phyloP scores from a whole-genome alignment of 2,113 vertebrate species.

The Phylloscopus whistleri region DNA sequence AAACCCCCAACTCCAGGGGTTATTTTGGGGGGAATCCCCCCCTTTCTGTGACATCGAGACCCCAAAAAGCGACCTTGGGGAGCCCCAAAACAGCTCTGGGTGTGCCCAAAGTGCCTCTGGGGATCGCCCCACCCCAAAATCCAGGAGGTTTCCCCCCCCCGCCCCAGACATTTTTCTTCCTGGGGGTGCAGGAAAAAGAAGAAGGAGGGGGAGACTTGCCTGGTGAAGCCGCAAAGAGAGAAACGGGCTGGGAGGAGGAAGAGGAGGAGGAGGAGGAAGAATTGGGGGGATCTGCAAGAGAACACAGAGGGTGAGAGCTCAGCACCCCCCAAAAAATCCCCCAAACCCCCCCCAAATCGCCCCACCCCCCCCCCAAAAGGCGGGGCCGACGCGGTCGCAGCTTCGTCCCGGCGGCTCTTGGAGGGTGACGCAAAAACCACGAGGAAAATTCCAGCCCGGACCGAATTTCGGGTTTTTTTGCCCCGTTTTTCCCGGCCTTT shows the following conservation, averaged over 20 bases:
- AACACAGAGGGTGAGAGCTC: neutral
- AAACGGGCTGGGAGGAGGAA: neutral
- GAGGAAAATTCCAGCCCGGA: neutral
- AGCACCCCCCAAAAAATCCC: neutral
- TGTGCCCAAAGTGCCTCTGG: neutral
- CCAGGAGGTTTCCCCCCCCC: too few species aligned
- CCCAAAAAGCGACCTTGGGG: neutral
- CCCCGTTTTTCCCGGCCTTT: fast-evolving
- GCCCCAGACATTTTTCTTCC: too few species aligned
- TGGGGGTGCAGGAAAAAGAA: too few species aligned
- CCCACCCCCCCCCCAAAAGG: neutral
- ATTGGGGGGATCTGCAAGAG: neutral
- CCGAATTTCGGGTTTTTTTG: neutral
- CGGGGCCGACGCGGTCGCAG: neutral
- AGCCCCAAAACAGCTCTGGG: neutral
- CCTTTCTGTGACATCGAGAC: neutral
- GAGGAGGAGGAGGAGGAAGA: neutral
- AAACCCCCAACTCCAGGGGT: neutral
- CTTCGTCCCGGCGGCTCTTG: neutral
- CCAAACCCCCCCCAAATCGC: too few species aligned
- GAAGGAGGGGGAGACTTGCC: too few species aligned
- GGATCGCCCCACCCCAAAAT: too few species aligned
- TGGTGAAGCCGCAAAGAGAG: too few species aligned
- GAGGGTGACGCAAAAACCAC: neutral
- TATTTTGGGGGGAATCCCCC: neutral